These are phyloP conservation scores for Chrysocyon brachyurus DNA, from an alignment of 2,797 vertebrate species.

Conservation along the genomic window DNA sequence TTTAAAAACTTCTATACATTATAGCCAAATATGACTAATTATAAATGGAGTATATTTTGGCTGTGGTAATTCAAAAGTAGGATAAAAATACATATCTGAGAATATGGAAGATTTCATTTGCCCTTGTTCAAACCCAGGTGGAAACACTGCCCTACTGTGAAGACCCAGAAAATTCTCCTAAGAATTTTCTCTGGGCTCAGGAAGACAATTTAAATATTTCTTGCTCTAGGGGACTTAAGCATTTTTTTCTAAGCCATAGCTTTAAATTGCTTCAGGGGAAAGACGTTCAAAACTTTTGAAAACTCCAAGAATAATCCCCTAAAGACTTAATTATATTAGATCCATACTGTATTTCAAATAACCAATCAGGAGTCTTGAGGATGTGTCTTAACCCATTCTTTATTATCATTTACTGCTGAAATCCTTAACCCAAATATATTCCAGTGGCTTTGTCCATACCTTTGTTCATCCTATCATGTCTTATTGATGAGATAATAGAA, in stretches of 20 bases:
- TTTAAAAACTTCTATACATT: neutral
- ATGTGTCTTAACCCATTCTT: neutral
- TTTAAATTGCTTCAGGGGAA: slow-evolving; percentile 66
- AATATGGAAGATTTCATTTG: neutral
- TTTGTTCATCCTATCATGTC: neutral
- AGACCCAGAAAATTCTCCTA: neutral
- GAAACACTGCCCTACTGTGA: neutral
- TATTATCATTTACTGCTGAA: neutral
- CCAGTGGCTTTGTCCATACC: neutral
- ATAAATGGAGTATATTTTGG: neutral
- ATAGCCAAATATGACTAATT: neutral
- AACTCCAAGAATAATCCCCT: slow-evolving; percentile 72
- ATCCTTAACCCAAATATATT: slow-evolving; percentile 14
- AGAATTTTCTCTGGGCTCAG: slow-evolving; percentile 31
- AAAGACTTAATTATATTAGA: slow-evolving; percentile 75
- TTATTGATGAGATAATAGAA: slow-evolving; percentile 17
- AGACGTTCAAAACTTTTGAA: slow-evolving; percentile 59
- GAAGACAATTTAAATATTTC: slow-evolving; percentile 67
- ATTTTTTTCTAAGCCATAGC: slow-evolving; percentile 46
- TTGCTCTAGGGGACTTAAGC: slow-evolving; percentile 34
- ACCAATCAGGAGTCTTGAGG: slow-evolving; percentile 36
- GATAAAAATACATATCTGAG: neutral
- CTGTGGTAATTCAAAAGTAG: slow-evolving; percentile 18
- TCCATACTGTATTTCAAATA: slow-evolving; percentile 15
- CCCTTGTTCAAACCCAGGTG: neutral